A percentile compares a stretch with the other conserved stretches of the same genome.
These are phyloP conservation scores for Rhabdomys pumilio DNA, from an alignment of 2,797 vertebrate genomes.

Conservation along the genomic window DNA sequence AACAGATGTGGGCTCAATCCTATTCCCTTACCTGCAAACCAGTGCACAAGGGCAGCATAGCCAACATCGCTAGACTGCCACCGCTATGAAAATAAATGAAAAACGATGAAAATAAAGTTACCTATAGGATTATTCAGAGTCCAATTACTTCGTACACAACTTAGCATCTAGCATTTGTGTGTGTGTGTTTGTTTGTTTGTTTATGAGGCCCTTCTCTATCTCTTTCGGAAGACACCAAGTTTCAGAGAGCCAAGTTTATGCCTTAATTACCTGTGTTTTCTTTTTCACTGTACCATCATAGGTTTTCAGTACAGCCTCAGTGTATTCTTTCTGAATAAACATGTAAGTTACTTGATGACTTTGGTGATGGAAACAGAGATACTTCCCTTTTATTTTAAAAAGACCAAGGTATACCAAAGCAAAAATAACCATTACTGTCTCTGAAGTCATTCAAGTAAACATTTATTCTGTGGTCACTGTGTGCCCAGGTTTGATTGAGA, in stretches of 20 bases:
- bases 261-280: constrained; percentile 2
- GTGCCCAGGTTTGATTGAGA: background rate
- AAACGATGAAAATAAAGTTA: background rate
- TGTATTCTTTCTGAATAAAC: background rate
- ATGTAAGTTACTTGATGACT: constrained; percentile 18
- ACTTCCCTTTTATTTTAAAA: constrained; percentile 52
- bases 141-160: background rate
- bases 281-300: background rate
- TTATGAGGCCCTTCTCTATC: background rate
- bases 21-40: background rate
- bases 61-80: background rate
- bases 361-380: background rate
- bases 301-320: background rate
- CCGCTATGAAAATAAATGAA: background rate
- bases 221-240: background rate
- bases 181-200: constrained; percentile 23
- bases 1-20: background rate
- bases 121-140: background rate
- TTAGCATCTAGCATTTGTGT: background rate
- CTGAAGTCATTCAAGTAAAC: constrained; percentile 32
- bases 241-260: background rate
- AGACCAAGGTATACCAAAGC: background rate
- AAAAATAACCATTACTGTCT: background rate
- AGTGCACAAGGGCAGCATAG: background rate
- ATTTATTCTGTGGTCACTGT: background rate